Conservation (phyloP, 2,797 vertebrate species). For the Podargus strigoides region DNA sequence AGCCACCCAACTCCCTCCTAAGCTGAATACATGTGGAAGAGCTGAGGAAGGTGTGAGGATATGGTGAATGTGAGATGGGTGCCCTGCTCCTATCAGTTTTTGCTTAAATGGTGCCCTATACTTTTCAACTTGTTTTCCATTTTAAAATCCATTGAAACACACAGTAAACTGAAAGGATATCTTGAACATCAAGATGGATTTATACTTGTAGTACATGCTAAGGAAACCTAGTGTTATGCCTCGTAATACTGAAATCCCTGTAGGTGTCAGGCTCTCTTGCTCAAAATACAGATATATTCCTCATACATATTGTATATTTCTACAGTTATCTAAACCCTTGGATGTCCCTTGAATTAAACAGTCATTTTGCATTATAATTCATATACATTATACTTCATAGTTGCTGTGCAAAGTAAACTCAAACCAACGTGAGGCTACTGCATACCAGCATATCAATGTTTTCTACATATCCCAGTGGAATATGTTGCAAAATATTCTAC, state of each 20-base stretch:
- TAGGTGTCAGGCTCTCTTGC: background rate
- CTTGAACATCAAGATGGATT: background rate
- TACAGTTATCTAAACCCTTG: constrained; percentile 34
- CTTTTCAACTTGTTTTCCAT: background rate
- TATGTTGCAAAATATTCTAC: background rate
- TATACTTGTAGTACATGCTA: background rate
- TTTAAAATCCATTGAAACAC: background rate
- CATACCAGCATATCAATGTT: background rate
- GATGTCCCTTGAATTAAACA: constrained; percentile 44
- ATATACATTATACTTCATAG: constrained; percentile 6
- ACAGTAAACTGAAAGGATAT: background rate
- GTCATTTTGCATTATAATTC: constrained; percentile 31
- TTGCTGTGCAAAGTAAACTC: constrained; percentile 20
- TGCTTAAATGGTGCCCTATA: background rate
- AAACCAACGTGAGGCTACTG: background rate
- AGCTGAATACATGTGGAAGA: background rate
- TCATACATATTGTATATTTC: constrained; percentile 46
- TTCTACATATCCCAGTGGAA: constrained; percentile 8
- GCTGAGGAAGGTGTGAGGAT: background rate
- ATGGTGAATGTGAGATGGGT: no score
- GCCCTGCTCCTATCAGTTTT: background rate
- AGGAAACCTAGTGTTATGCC: background rate
- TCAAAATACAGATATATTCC: constrained; percentile 12
- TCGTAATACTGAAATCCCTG: background rate
- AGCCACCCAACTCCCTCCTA: no score